A percentile compares a stretch with the other conserved stretches of the same genome.
phyloP scores from a whole-genome alignment of 2,888 invertebrate species.

The Thera britannica region DNA sequence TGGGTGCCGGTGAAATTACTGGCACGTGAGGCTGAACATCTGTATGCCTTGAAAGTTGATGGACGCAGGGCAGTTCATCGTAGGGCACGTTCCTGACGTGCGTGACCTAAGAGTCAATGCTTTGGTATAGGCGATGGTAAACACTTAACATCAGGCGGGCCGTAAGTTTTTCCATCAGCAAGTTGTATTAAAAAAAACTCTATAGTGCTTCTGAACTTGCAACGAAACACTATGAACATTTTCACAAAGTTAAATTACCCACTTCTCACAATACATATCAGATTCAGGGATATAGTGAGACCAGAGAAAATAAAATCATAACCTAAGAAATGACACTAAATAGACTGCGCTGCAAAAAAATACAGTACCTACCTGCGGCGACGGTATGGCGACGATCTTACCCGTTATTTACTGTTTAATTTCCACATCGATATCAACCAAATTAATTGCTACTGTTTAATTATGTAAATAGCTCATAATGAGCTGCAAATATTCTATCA shows the following conservation, averaged over 20 bases:
- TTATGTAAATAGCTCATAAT: conserved; percentile 22
- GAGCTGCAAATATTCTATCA: conserved; percentile 25
- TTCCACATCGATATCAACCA: conserved; percentile 18
- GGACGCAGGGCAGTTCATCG: too few relatives aligned
- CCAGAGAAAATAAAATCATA: neutral
- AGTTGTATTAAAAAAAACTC: too few relatives aligned
- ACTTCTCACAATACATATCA: neutral
- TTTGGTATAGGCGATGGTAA: too few relatives aligned
- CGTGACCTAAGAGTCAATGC: too few relatives aligned
- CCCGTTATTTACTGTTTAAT: conserved; percentile 10
- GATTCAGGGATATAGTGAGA: too few relatives aligned
- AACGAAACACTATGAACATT: neutral
- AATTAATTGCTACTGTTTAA: conserved; percentile 19
- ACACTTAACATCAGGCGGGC: too few relatives aligned
- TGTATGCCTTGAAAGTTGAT: too few relatives aligned
- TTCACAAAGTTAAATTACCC: neutral
- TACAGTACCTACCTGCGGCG: too few relatives aligned
- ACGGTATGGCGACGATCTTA: conserved; percentile 1
- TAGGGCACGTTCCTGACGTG: too few relatives aligned
- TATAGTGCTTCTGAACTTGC: neutral
- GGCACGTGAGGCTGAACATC: too few relatives aligned
- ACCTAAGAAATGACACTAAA: neutral
- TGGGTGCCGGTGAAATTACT: too few relatives aligned
- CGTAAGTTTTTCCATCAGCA: too few relatives aligned
- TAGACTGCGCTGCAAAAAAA: neutral